Percentiles rank a stretch among this genome's conserved stretches.
These are phyloP conservation scores for Carterocephalus palaemon DNA, from an alignment of 2,888 invertebrate genomes.

Conservation along the genomic window DNA sequence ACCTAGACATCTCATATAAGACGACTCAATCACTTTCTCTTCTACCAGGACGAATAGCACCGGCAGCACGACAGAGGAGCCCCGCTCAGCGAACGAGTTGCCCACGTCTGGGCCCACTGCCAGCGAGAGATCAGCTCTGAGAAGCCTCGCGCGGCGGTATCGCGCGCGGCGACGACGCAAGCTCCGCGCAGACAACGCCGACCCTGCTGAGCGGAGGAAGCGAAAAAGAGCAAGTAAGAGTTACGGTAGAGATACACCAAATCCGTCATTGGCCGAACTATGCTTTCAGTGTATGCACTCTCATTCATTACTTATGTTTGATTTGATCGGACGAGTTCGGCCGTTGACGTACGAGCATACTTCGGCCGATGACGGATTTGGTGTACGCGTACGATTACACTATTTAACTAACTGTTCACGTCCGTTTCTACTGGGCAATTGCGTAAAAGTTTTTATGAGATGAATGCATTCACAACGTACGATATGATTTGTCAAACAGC, in stretches of 20 bases:
- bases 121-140: conserved; percentile 77
- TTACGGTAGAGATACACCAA: too few species aligned
- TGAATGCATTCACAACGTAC: too few species aligned
- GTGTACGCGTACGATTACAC: conserved; percentile 13
- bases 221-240: conserved; percentile 72
- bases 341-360: too few species aligned
- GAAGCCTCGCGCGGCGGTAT: conserved; percentile 85
- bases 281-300: too few species aligned
- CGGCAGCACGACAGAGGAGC: conserved; percentile 64
- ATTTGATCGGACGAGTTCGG: too few species aligned
- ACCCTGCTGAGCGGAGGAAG: conserved; percentile 71
- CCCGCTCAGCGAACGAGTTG: conserved; percentile 77
- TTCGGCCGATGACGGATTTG: too few species aligned
- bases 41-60: conserved; percentile 50
- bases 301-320: too few species aligned
- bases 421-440: too few species aligned
- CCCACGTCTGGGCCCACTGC: conserved; percentile 84
- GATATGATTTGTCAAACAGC: too few species aligned
- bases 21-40: too few species aligned
- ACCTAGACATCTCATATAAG: too few species aligned
- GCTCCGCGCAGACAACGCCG: conserved; percentile 61
- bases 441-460: too few species aligned
- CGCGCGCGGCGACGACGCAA: conserved; percentile 69
- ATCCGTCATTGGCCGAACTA: not conserved
- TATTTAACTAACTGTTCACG: conserved; percentile 1